Percentiles rank a stretch among this genome's conserved stretches.
Evolutionary conservation across 2,113 vertebrate genomes (phyloP).

Genomic region (Promerops cafer): DNA sequence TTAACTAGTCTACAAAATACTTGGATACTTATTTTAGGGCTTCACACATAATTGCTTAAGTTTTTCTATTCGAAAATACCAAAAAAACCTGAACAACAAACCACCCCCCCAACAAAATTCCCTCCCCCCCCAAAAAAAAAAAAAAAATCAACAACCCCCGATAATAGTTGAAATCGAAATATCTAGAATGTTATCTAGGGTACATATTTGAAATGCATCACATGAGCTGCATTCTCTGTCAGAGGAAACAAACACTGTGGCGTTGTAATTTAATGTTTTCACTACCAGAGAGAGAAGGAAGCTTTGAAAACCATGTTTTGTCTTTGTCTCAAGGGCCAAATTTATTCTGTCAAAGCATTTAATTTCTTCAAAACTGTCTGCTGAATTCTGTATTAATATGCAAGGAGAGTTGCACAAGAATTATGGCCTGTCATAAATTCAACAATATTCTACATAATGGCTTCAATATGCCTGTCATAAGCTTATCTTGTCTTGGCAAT

Average conservation of each 20-base stretch:
- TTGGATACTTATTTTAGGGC: neutral
- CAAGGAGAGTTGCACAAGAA: conserved; percentile 10
- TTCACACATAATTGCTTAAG: neutral
- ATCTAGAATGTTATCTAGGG: neutral
- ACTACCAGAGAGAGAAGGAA: neutral
- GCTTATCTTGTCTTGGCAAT: conserved; percentile 26
- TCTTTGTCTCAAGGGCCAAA: conserved; percentile 12
- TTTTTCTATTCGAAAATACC: neutral
- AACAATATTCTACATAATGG: conserved; percentile 35
- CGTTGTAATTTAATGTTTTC: neutral
- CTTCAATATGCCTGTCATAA: conserved; percentile 45
- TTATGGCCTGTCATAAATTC: conserved; percentile 54
- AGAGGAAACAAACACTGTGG: neutral
- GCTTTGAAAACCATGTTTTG: neutral
- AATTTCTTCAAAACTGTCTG: conserved; percentile 35
- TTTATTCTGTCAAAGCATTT: conserved; percentile 50
- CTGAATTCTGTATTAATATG: conserved; percentile 37
- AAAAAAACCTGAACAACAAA: neutral
- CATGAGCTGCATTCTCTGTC: neutral
- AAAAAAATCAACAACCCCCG: neutral
- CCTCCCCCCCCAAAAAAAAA: fast-evolving
- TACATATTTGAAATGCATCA: neutral
- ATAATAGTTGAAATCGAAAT: neutral
- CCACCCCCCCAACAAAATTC: fast-evolving
- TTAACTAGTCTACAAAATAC: neutral